Evolutionary conservation across 2,113 vertebrate species (phyloP), one percentile per base, ranked within the genome.

Genomic region (Aramus guarauna): DNA sequence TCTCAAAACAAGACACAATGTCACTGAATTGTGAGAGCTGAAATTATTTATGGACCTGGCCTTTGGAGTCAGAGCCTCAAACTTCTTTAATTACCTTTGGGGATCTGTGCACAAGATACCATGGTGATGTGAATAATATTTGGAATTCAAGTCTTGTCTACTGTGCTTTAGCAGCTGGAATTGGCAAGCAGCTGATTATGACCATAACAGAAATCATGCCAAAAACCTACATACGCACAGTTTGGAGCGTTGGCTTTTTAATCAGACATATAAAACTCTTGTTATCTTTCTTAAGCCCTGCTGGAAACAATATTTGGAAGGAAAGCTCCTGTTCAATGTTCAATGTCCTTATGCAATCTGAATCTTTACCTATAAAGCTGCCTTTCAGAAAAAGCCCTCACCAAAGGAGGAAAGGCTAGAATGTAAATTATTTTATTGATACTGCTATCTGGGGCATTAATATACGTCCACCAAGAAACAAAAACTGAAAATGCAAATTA

Each of bases 11-110:
- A 96, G 96, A 82, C 41, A 60, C 29, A 0, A 9, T 78, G 92
- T 91, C 87, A 88, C 81, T 81, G 93, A 85, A 93, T 94, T 96
- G 93, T 32, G 2, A 79, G 71, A 93, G 90, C 81, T 94, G 90
- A 95, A 91, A 79, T 95, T 93, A 88, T 96, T 97, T 96, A 96
- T 95, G 96, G 96, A 72, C 85, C 36, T 96, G 93, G 77, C 96
- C 94, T 96, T 96, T 91, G 48, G 93, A 96, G 90, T 91, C 74
- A 82, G 84, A 96, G 92, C 53, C 90, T 95, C 90, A 91, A 94
- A 97, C 75, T 85, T 89, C 87, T 90, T 93, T 93, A 96, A 96
- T 94, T 96, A 93, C 95, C 82, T 95, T 86, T 76, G 88, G 85
- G 92, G 81, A 96, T 96, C 74, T 92, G 58, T 88, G 93, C 67